Conservation (phyloP, 2,888 invertebrate species). For the Agrochola lota region DNA sequence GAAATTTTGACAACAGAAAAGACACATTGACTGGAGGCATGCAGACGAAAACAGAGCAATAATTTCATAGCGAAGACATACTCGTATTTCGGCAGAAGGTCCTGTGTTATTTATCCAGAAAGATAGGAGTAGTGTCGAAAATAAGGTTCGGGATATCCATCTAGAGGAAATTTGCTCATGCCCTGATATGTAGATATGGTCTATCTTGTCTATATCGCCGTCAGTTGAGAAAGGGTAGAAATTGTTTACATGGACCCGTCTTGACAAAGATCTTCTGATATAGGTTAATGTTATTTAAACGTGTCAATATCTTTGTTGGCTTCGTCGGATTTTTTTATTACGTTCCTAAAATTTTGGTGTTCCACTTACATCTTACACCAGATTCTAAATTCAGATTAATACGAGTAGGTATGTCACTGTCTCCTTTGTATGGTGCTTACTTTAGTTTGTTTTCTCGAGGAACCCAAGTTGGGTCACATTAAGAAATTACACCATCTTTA, state of each 20-base stretch:
- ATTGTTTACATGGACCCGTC: slow-evolving; percentile 57
- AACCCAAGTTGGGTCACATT: background rate
- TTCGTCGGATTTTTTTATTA: background rate
- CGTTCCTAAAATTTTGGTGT: background rate
- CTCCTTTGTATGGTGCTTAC: background rate
- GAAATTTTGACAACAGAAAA: slow-evolving; percentile 60
- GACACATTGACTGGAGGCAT: slow-evolving; percentile 62
- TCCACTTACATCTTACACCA: background rate
- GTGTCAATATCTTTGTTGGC: slow-evolving; percentile 16
- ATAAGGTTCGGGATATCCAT: slow-evolving; percentile 67
- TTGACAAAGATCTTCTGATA: slow-evolving; percentile 48
- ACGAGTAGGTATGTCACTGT: no score
- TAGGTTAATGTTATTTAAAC: slow-evolving; percentile 49
- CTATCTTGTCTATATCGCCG: slow-evolving; percentile 53
- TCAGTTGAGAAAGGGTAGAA: slow-evolving; percentile 61
- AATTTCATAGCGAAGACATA: slow-evolving; percentile 74
- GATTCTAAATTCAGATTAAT: background rate
- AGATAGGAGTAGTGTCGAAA: slow-evolving; percentile 67
- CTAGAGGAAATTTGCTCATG: slow-evolving; percentile 64
- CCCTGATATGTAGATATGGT: slow-evolving; percentile 59
- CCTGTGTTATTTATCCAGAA: slow-evolving; percentile 70
- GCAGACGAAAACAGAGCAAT: slow-evolving; percentile 81
- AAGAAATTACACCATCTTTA: background rate
- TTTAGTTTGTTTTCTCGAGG: background rate
- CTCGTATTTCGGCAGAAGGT: slow-evolving; percentile 65